Base-by-base conservation (phyloP, 2,888 invertebrate species). In the Ichneumon xanthorius region DNA sequence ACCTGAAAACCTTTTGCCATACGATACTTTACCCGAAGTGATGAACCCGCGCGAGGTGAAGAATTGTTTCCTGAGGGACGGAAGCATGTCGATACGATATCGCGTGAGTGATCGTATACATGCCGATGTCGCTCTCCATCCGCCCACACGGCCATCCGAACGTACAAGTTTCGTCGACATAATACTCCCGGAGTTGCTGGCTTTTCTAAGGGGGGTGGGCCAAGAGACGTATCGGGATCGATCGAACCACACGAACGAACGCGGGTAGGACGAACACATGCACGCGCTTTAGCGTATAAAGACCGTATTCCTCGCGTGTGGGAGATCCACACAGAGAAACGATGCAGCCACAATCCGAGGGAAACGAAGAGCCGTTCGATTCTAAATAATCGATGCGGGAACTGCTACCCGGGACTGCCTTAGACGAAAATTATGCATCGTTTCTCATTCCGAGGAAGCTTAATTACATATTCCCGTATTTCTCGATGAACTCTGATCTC, bases 41-140 rank as follows among this genome's bases (percentile, higher is more conserved):
- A 22, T 76, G 76, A n/a, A 50, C 22, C 37, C 53, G 40, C 5
- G 30, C 9, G 65, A 72, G 72, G 48, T 58, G 76, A 70, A 58
- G 65, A 78, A 72, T 67, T 67, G 82, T 77, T 82, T 77, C 48
- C 77, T 82, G 16, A 26, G 65, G 55, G 71, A 82, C 65, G 22
- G 55, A 48, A 50, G 55, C 58, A 33, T 30, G 79, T 63, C 79
- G 79, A 73, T 83, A 67, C 61, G 55, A 63, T 63, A 63, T 63
- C 33, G 63, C 63, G 33, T 63, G 63, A 55, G n/a, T 7, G 53
- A 26, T n/a, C 22, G 37, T 58, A 16, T 30, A 63, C 22, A 22
- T 67, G 48, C 19, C n/a, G n/a, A 33, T 67, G 55, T 55, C 55
- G 11, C 53, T 67, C 55, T 75, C 58, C 19, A 11, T 55, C 65